Conservation (phyloP, 2,888 invertebrate species). For the Tribolium freemani region DNA sequence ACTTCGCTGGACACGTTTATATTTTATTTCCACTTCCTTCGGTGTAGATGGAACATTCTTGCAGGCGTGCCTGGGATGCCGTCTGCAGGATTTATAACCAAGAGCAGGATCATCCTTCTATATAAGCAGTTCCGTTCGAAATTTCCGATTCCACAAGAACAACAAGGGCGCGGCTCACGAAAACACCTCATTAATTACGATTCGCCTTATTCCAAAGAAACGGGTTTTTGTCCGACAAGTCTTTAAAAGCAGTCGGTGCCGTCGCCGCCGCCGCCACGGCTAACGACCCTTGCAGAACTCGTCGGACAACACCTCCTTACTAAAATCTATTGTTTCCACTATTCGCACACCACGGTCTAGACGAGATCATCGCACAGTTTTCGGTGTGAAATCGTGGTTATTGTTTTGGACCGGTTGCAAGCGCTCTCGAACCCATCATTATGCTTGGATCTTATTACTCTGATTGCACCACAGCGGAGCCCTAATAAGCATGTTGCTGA, state of each 20-base stretch:
- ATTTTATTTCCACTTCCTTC: conserved; percentile 26
- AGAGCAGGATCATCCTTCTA: conserved; percentile 10
- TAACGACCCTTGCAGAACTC: conserved; percentile 41
- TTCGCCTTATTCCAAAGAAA: not conserved
- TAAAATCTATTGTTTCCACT: conserved; percentile 34
- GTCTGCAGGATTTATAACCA: conserved; percentile 54
- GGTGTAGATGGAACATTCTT: conserved; percentile 15
- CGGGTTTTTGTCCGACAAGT: conserved; percentile 17
- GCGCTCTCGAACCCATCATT: conserved; percentile 31
- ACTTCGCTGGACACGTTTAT: conserved; percentile 22
- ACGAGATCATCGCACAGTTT: conserved; percentile 18
- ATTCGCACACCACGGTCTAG: conserved; percentile 11
- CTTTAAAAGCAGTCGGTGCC: not conserved
- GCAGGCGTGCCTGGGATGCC: conserved; percentile 45
- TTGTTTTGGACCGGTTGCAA: conserved; percentile 10
- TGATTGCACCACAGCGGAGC: conserved; percentile 8
- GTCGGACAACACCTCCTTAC: conserved; percentile 34
- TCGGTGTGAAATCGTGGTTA: conserved; percentile 15
- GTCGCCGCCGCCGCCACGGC: conserved; percentile 29
- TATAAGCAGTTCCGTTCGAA: not conserved
- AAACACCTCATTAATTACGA: not conserved
- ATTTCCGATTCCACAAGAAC: not conserved
- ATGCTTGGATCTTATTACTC: conserved; percentile 14
- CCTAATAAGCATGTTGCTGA: conserved; percentile 31
- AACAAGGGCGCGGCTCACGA: not conserved